Evolutionary conservation across 2,888 invertebrate genomes (phyloP).

Genomic region (Melanargia galathea): DNA sequence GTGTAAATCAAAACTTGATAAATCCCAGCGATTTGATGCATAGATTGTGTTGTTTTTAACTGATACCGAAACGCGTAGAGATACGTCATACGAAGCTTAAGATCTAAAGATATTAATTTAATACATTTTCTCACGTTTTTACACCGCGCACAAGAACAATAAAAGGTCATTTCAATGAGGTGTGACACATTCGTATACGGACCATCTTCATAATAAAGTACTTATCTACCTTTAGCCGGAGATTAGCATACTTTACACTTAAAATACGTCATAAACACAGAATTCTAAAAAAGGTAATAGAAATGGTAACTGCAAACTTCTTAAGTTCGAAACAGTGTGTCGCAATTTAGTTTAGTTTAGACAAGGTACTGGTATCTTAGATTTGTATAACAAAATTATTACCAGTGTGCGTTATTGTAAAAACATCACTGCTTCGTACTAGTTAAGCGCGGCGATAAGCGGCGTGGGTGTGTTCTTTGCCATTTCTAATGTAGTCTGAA

Average conservation of each 20-base stretch:
- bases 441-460: too few species aligned
- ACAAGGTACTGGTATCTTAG: too few species aligned
- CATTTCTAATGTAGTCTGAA: too few species aligned
- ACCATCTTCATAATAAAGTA: conserved; percentile 11
- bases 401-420: too few species aligned
- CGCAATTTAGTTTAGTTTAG: too few species aligned
- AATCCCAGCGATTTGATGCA: conserved; percentile 1
- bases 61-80: not conserved
- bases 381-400: too few species aligned
- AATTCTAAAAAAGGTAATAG: not conserved
- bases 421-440: too few species aligned
- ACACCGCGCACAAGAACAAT: not conserved
- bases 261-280: conserved; percentile 4
- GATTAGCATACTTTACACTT: too few species aligned
- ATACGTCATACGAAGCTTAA: not conserved
- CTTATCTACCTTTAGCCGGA: too few species aligned
- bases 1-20: not conserved
- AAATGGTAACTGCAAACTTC: too few species aligned
- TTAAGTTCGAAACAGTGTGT: too few species aligned
- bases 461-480: too few species aligned
- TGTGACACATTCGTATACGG: not conserved
- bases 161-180: conserved; percentile 8
- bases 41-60: not conserved
- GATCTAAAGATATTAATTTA: not conserved
- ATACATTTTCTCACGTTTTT: conserved; percentile 6